Evolutionary conservation across 2,888 invertebrate species (phyloP).

Genomic region (Julus scanicus): DNA sequence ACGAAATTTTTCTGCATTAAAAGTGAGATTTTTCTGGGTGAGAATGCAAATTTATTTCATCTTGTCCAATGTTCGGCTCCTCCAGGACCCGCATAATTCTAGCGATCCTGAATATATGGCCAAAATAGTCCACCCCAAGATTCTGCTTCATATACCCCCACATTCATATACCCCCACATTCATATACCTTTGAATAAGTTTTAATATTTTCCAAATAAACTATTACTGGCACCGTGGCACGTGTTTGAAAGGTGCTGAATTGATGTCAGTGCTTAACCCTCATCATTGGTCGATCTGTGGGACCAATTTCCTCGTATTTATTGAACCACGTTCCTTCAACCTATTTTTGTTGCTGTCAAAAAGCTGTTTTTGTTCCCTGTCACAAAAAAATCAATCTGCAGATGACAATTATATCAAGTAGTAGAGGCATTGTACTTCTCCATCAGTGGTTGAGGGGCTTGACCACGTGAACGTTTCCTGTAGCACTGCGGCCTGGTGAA

Average conservation of each 20-base stretch:
- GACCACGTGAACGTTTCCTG: neutral
- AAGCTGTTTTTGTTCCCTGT: neutral
- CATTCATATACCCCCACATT: too few relatives aligned
- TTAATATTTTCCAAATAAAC: neutral
- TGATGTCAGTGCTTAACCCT: too few relatives aligned
- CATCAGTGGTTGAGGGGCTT: neutral
- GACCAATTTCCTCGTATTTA: conserved; percentile 18
- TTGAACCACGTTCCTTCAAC: neutral
- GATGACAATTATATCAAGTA: neutral
- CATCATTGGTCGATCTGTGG: neutral
- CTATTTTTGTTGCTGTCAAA: conserved; percentile 1
- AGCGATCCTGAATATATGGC: too few relatives aligned
- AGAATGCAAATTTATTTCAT: too few relatives aligned
- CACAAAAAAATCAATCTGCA: neutral
- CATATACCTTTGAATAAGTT: neutral
- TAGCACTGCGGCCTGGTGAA: neutral
- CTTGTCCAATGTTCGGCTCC: too few relatives aligned
- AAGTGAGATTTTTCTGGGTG: too few relatives aligned
- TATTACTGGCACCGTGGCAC: neutral
- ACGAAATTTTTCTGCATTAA: too few relatives aligned
- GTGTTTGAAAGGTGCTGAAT: neutral
- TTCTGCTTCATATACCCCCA: too few relatives aligned
- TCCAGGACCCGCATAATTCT: too few relatives aligned
- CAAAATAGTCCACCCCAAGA: too few relatives aligned
- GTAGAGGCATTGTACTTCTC: neutral